These are phyloP conservation scores for Myoxocephalus aenaeus DNA, from an alignment of 2,797 vertebrate genomes.

Conservation along the genomic window DNA sequence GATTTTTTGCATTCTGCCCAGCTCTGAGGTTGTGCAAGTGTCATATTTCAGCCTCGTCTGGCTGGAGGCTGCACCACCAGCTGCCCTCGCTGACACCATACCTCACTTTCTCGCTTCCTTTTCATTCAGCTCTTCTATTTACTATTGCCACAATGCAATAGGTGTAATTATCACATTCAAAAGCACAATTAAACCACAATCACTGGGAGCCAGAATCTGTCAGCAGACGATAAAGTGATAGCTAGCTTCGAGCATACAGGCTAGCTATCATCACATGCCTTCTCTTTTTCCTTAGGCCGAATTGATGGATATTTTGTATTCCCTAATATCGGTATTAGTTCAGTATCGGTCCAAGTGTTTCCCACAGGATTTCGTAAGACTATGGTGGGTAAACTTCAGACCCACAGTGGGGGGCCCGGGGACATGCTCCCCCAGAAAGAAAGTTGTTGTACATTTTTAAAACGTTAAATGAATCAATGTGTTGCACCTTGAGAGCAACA, in stretches of 20 bases:
- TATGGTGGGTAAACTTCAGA: too few species aligned
- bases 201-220: conserved; percentile 23
- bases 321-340: not conserved
- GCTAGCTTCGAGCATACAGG: not conserved
- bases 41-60: conserved; percentile 82
- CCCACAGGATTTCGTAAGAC: too few species aligned
- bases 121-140: conserved; percentile 4
- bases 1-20: conserved; percentile 44
- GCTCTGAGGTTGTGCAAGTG: conserved; percentile 69
- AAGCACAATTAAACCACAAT: conserved; percentile 38
- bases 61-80: conserved; percentile 77
- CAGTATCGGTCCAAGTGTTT: too few species aligned
- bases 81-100: conserved; percentile 73
- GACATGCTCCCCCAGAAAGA: too few species aligned
- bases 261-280: not conserved
- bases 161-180: not conserved
- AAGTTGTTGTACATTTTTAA: too few species aligned
- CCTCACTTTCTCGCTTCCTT: conserved; percentile 58
- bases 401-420: too few species aligned
- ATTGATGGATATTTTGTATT: not conserved
- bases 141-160: conserved; percentile 3
- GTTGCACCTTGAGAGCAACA: too few species aligned
- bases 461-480: too few species aligned
- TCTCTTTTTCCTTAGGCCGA: not conserved
- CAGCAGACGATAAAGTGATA: conserved; percentile 35